phyloP scores from a whole-genome alignment of 2,888 invertebrate genomes.

The Apodemia mormo region DNA sequence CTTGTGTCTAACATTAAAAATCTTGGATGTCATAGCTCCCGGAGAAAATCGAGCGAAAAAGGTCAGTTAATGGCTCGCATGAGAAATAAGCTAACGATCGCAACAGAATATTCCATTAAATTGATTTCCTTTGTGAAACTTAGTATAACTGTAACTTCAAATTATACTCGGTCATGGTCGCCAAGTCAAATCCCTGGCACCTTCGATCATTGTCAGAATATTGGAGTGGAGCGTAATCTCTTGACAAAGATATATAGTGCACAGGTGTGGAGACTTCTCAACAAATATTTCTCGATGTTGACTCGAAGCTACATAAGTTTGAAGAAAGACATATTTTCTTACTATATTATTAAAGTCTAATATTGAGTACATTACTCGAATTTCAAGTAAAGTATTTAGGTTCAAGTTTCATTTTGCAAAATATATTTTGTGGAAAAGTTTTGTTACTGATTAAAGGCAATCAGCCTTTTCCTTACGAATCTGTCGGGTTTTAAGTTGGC shows the following conservation, averaged over 20 bases:
- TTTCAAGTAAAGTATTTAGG: slow-evolving; percentile 1
- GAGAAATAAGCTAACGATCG: slow-evolving; percentile 4
- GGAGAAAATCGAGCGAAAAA: slow-evolving; percentile 10
- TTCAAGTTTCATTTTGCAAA: slow-evolving; percentile 21
- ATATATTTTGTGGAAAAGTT: slow-evolving; percentile 25
- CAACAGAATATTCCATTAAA: slow-evolving; percentile 15
- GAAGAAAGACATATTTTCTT: slow-evolving; percentile 1
- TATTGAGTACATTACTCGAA: background rate
- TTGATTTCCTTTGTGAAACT: slow-evolving; percentile 18
- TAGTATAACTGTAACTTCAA: slow-evolving; percentile 3
- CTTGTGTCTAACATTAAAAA: background rate
- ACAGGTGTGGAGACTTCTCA: slow-evolving; percentile 45
- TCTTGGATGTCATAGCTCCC: background rate
- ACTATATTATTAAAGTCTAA: background rate
- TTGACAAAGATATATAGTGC: slow-evolving; percentile 43
- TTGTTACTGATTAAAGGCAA: slow-evolving; percentile 29
- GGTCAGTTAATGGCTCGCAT: slow-evolving; percentile 7
- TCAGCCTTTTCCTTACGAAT: slow-evolving; percentile 20
- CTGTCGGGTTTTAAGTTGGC: background rate
- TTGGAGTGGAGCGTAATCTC: slow-evolving; percentile 36
- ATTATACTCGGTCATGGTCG: slow-evolving; percentile 23
- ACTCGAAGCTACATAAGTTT: slow-evolving; percentile 27
- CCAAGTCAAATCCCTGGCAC: slow-evolving; percentile 33
- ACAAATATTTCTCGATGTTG: slow-evolving; percentile 42
- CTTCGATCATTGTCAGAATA: slow-evolving; percentile 41